Evolutionary conservation across 1,140 invertebrate species (phyloP), one percentile per base, ranked within the genome.

Genomic region (Pteromalus puparum): DNA sequence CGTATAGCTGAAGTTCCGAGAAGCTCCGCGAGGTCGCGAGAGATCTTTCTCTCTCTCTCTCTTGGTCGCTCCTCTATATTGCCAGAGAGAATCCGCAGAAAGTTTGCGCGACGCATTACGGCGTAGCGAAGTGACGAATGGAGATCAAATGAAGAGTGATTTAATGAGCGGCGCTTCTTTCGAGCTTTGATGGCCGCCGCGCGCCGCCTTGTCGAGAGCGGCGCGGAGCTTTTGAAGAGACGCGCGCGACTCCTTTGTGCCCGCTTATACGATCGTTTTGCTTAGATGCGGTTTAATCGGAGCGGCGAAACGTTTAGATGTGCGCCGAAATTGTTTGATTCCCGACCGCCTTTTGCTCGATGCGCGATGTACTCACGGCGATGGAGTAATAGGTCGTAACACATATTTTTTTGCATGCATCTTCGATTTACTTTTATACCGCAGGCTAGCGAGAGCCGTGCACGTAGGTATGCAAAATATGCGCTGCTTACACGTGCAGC

Each of bases 301-400:
- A n/a, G 18, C 53, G 67, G 83, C 82, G 82, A 79, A 72, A 74
- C 75, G 81, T 86, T 86, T 86, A 74, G 82, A 53, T 70, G 78
- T 86, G 79, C 73, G 67, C 21, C 24, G 72, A 74, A 30, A 10
- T 21, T 15, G 34, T 74, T 38, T 74, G 72, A 38, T 42, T 42
- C 34, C 15, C 9, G 28, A 1, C 21, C 34, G 7, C 4, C n/a
- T n/a, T n/a, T n/a, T n/a, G n/a, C n/a, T n/a, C n/a, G n/a, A n/a
- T n/a, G n/a, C n/a, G n/a, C n/a, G n/a, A n/a, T n/a, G n/a, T 28
- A 10, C 34, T 21, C 21, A n/a, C 4, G 1, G 7, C 18, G 18
- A 21, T 18, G 21, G 53, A 18, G 46, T 15, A 15, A 48, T 61
- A 53, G 4, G 48, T 18, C 15, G 48, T 53, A 5, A 53, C 5